Percentiles rank a stretch among this genome's conserved stretches.
Evolutionary conservation across 2,797 vertebrate genomes (phyloP).

Genomic region (Siniperca scherzeri): DNA sequence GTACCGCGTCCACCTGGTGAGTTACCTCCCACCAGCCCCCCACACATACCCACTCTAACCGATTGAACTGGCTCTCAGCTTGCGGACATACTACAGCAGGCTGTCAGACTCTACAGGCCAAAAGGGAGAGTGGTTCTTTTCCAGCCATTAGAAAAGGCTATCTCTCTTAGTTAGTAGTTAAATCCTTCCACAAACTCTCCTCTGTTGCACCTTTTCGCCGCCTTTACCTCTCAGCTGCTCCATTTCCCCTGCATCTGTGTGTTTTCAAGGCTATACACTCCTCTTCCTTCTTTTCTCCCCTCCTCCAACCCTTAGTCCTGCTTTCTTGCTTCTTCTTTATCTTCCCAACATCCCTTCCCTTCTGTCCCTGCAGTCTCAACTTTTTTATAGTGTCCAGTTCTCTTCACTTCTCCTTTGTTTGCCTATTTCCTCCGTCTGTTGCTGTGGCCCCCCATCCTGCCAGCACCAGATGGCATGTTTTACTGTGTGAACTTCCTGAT

Average conservation of each 20-base stretch:
- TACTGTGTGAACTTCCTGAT: slow-evolving; percentile 71
- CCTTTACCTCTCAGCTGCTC: slow-evolving; percentile 48
- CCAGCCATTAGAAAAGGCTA: slow-evolving; percentile 58
- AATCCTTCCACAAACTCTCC: slow-evolving; percentile 52
- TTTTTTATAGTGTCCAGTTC: slow-evolving; percentile 46
- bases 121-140: slow-evolving; percentile 51
- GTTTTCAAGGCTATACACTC: slow-evolving; percentile 15
- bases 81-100: slow-evolving; percentile 31
- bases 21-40: slow-evolving; percentile 59
- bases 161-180: slow-evolving; percentile 36
- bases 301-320: neutral
- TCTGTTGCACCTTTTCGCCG: slow-evolving; percentile 31
- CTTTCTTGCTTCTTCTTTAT: slow-evolving; percentile 10
- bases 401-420: slow-evolving; percentile 51
- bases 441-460: slow-evolving; percentile 18
- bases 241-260: slow-evolving; percentile 26
- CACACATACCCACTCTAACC: neutral
- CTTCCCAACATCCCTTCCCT: neutral
- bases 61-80: slow-evolving; percentile 20
- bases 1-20: slow-evolving; percentile 98
- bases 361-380: slow-evolving; percentile 33
- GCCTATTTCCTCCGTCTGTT: slow-evolving; percentile 52
- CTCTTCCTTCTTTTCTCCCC: slow-evolving; percentile 2
- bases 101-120: slow-evolving; percentile 40
- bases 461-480: slow-evolving; percentile 72